Evolutionary conservation across 2,797 vertebrate genomes (phyloP).

Genomic region (Emys orbicularis): DNA sequence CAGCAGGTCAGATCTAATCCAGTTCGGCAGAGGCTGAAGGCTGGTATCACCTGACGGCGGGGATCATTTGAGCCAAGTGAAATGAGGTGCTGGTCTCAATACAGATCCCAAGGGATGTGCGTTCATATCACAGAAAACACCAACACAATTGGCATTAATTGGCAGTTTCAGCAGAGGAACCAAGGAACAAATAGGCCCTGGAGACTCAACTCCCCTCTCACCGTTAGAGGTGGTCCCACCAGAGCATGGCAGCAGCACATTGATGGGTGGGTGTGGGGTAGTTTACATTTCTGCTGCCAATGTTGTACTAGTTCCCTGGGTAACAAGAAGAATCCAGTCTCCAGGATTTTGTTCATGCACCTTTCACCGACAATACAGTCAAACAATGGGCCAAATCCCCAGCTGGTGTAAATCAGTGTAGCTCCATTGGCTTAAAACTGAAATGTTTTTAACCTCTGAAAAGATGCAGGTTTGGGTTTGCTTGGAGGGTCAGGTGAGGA

Average conservation of each 20-base stretch:
- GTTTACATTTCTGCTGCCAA: neutral
- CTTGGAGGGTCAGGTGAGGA: too few relatives aligned
- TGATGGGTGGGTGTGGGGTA: neutral
- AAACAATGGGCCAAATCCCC: neutral
- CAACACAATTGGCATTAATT: neutral
- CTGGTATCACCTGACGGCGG: neutral
- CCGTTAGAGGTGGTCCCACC: neutral
- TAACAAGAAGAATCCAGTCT: neutral
- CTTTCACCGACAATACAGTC: neutral
- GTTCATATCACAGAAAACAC: neutral
- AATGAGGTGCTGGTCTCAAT: neutral
- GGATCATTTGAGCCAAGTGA: neutral
- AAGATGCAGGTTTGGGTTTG: neutral
- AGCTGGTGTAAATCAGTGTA: neutral
- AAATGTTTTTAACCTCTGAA: neutral
- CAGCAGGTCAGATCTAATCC: neutral
- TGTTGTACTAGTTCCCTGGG: neutral
- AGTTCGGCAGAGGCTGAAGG: neutral
- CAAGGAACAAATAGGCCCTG: neutral
- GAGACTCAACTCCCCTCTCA: neutral
- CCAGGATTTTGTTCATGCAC: neutral
- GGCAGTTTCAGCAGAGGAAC: neutral
- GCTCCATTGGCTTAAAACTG: neutral
- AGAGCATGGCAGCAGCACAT: neutral
- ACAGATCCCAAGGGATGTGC: neutral